These are phyloP conservation scores for Lycia hirtaria DNA, from an alignment of 2,888 invertebrate species.

Conservation along the genomic window DNA sequence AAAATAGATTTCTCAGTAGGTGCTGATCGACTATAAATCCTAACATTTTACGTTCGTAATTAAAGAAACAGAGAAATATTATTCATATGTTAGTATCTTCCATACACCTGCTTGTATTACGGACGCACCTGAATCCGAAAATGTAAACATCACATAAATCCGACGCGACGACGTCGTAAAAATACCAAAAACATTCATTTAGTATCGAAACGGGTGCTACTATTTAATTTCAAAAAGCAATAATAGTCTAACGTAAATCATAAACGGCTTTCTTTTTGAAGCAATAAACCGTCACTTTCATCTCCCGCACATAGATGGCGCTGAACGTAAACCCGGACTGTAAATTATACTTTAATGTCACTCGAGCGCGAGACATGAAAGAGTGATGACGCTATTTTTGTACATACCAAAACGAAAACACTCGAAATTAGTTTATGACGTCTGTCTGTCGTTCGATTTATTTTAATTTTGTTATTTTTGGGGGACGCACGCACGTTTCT, in stretches of 20 bases:
- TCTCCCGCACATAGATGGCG: conserved; percentile 75
- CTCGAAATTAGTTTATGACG: conserved; percentile 86
- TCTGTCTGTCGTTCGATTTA: conserved; percentile 85
- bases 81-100: conserved; percentile 29
- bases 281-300: conserved; percentile 72
- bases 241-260: conserved; percentile 72
- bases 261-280: conserved; percentile 72
- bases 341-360: conserved; percentile 83
- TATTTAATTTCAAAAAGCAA: conserved; percentile 69
- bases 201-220: conserved; percentile 56
- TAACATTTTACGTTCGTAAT: conserved; percentile 26
- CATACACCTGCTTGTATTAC: conserved; percentile 36
- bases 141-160: conserved; percentile 43
- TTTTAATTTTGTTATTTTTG: conserved; percentile 85
- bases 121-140: conserved; percentile 38
- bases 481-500: conserved; percentile 65
- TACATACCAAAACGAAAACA: conserved; percentile 82
- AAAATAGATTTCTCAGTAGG: not conserved
- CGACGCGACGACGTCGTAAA: conserved; percentile 42
- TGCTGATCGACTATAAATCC: conserved; percentile 12
- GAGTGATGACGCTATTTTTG: conserved; percentile 83
- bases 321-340: conserved; percentile 68
- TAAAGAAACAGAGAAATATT: conserved; percentile 32
- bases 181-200: conserved; percentile 51
- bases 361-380: conserved; percentile 79